phyloP scores from a whole-genome alignment of 2,888 invertebrate genomes.

The Ophion costatus region DNA sequence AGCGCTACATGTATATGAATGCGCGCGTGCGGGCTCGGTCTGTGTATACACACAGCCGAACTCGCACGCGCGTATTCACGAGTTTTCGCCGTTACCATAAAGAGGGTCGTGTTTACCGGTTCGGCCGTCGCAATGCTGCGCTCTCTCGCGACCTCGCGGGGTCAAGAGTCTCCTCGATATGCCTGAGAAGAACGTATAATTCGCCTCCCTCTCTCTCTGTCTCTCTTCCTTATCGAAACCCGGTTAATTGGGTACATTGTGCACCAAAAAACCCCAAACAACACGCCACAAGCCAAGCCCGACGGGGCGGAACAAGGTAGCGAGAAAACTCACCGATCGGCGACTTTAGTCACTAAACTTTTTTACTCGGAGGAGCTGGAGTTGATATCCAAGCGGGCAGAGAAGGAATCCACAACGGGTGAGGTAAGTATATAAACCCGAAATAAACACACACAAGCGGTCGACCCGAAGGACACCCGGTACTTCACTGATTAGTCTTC shows the following conservation, averaged over 20 bases:
- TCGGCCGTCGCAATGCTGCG: constrained; percentile 37
- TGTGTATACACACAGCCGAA: constrained; percentile 2
- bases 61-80: constrained; percentile 37
- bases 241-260: constrained; percentile 54
- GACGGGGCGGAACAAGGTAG: background rate
- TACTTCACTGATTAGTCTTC: too few relatives aligned
- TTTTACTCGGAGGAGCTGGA: too few relatives aligned
- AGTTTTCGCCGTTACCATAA: constrained; percentile 64
- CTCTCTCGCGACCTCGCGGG: constrained; percentile 62
- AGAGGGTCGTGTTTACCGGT: constrained; percentile 64
- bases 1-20: too few relatives aligned
- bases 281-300: too few relatives aligned
- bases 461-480: too few relatives aligned
- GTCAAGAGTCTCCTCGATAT: constrained; percentile 54
- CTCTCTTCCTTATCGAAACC: constrained; percentile 22
- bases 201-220: background rate
- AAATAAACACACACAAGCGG: too few relatives aligned
- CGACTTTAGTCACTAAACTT: too few relatives aligned
- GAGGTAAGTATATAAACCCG: too few relatives aligned
- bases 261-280: background rate
- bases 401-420: too few relatives aligned
- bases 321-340: constrained; percentile 27
- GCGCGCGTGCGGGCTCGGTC: too few relatives aligned
- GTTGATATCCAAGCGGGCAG: background rate
- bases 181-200: constrained; percentile 28